Base-by-base conservation (phyloP, 2,888 invertebrate genomes). In the Athalia cordata region DNA sequence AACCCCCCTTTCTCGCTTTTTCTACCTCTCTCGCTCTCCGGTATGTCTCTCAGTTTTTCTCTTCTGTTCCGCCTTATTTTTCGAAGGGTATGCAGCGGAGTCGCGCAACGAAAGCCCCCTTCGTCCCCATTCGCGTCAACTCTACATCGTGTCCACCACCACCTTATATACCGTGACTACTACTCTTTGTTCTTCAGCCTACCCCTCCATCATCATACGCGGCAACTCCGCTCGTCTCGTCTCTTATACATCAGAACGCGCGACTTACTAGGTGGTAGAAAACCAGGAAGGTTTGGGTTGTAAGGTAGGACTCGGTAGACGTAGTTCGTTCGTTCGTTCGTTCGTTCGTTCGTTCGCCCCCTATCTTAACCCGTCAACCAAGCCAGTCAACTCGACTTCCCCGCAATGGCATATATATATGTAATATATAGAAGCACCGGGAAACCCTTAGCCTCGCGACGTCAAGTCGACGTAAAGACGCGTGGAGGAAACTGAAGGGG, bases 161-260 rank as follows among this genome's bases (percentile, higher is more conserved):
- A 29, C 61, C 74, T 59, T 74, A 13, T 47, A 13, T 55, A 55
- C 70, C 47, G 74, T 47, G 49, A 49, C 62, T n/a, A 62, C 8
- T 0, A 55, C 66, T 59, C 72, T 72, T 72, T 72, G 72, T 72
- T 72, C 72, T 75, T 75, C 52, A 29, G 62, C 47, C 57, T 49
- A 5, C 13, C 49, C 61, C 43, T 9, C 3, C 15, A 5, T n/a
- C 55, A 9, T 70, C 29, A 11, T 57, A 50, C 15, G 43, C 43
- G 3, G 65, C 8, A 7, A 66, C 45, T 9, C 66, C n/a, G 9
- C 55, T 9, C 55, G 11, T n/a, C 55, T n/a, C n/a, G n/a, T 7
- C 55, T 55, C n/a, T 11, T 7, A 7, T 55, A 55, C 52, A 11
- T 9, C 52, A 11, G 7, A 52, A 11, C 7, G 55, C 55, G 3